Evolutionary conservation across 2,888 invertebrate species (phyloP).

Genomic region (Erpobdella octoculata): DNA sequence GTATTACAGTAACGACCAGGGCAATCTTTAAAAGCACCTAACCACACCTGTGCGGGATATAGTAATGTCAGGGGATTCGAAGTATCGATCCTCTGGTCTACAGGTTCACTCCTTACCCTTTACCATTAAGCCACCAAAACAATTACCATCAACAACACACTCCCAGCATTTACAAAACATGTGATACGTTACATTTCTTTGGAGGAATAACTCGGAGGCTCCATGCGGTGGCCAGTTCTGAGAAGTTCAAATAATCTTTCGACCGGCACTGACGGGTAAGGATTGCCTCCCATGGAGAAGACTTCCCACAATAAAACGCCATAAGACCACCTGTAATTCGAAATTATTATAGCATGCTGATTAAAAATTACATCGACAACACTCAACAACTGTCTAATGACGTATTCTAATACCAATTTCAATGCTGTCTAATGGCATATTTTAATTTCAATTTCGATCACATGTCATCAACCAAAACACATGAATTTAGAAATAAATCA

Average conservation of each 20-base stretch:
- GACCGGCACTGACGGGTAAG: conserved; percentile 58
- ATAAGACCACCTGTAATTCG: conserved; percentile 58
- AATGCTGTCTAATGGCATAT: no score
- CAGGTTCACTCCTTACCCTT: neutral
- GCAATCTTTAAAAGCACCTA: no score
- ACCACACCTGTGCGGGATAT: no score
- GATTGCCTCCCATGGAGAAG: conserved; percentile 32
- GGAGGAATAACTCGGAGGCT: conserved; percentile 86
- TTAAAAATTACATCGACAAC: no score
- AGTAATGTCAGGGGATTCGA: no score
- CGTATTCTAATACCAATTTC: no score
- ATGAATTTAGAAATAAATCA: no score
- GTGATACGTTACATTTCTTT: conserved; percentile 84
- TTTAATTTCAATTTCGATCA: no score
- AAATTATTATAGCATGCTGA: conserved; percentile 94
- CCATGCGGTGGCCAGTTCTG: conserved; percentile 85
- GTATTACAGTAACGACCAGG: no score
- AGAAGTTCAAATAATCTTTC: conserved; percentile 85
- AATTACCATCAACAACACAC: conserved; percentile 23
- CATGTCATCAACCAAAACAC: no score
- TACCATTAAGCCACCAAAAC: conserved; percentile 7
- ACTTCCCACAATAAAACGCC: conserved; percentile 32
- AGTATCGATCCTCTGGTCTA: no score
- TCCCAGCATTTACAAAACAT: conserved; percentile 9
- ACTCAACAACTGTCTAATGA: no score